These are phyloP conservation scores for Chaenocephalus aceratus DNA, from an alignment of 2,113 vertebrate genomes.

Conservation along the genomic window DNA sequence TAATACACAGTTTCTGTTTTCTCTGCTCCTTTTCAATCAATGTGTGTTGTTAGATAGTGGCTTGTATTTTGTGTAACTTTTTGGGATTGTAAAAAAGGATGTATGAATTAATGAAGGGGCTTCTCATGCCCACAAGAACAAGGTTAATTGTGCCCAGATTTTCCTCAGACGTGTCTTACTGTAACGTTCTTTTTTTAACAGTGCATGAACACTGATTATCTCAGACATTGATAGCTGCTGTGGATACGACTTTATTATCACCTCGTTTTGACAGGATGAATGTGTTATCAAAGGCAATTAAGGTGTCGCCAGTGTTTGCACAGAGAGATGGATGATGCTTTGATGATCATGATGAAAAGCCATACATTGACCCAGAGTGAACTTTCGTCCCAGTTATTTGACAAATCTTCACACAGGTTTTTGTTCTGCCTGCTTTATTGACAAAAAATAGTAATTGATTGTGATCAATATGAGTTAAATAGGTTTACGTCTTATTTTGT, in stretches of 20 bases:
- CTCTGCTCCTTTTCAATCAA: not conserved
- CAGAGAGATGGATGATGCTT: constrained; percentile 79
- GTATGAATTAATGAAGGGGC: not conserved
- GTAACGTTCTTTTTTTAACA: constrained; percentile 29
- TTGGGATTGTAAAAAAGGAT: not conserved
- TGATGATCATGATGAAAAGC: constrained; percentile 78
- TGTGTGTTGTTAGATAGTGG: not conserved
- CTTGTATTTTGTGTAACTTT: not conserved
- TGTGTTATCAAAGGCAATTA: constrained; percentile 81
- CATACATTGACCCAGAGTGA: constrained; percentile 71
- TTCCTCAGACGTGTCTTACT: constrained; percentile 18
- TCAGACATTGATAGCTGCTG: constrained; percentile 57
- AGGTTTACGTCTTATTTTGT: constrained; percentile 19
- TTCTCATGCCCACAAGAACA: not conserved
- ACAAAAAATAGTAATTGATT: constrained; percentile 7
- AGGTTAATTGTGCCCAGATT: constrained; percentile 6
- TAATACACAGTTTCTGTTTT: not conserved
- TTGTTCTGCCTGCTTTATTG: constrained; percentile 14
- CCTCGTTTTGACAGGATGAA: constrained; percentile 73
- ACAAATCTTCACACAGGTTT: constrained; percentile 36
- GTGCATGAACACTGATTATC: constrained; percentile 53
- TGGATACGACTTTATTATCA: constrained; percentile 76
- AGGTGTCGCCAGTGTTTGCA: constrained; percentile 72
- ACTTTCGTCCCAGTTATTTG: constrained; percentile 59
- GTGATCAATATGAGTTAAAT: constrained; percentile 4